These are phyloP conservation scores for Daphoenositta chrysoptera DNA, from an alignment of 2,113 vertebrate genomes.

Conservation along the genomic window DNA sequence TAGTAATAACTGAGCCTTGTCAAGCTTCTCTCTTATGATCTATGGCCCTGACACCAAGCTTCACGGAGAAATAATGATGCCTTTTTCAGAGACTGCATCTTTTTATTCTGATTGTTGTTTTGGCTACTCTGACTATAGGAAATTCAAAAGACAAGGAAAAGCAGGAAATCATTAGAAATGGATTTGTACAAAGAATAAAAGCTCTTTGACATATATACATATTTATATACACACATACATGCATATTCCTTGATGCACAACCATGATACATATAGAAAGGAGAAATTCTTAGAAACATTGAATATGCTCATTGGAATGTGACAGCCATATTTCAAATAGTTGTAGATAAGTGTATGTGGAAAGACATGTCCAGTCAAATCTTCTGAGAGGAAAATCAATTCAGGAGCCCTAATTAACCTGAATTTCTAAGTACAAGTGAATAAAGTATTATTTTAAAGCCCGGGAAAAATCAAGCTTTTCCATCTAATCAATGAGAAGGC, in stretches of 20 bases:
- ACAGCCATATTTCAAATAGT: not conserved
- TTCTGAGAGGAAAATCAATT: not conserved
- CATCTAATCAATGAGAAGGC: not conserved
- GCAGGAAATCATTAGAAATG: not conserved
- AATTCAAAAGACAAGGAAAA: not conserved
- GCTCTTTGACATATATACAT: not conserved
- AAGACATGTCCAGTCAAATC: not conserved
- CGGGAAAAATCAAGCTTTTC: not conserved
- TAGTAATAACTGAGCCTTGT: slow-evolving; percentile 63
- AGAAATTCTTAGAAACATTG: not conserved
- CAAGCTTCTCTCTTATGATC: slow-evolving; percentile 54
- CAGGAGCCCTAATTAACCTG: not conserved
- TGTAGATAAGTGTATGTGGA: not conserved
- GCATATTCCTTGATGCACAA: not conserved
- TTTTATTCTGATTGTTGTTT: slow-evolving; percentile 25
- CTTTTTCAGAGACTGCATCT: slow-evolving; percentile 19
- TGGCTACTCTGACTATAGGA: not conserved
- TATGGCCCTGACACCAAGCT: slow-evolving; percentile 50
- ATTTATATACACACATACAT: not conserved
- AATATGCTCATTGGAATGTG: not conserved
- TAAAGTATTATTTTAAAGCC: not conserved
- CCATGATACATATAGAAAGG: not conserved
- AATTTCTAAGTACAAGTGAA: not conserved
- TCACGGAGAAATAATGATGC: slow-evolving; percentile 61
- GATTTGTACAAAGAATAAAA: not conserved